phyloP scores from a whole-genome alignment of 2,113 vertebrate genomes.

The Laticauda colubrina region DNA sequence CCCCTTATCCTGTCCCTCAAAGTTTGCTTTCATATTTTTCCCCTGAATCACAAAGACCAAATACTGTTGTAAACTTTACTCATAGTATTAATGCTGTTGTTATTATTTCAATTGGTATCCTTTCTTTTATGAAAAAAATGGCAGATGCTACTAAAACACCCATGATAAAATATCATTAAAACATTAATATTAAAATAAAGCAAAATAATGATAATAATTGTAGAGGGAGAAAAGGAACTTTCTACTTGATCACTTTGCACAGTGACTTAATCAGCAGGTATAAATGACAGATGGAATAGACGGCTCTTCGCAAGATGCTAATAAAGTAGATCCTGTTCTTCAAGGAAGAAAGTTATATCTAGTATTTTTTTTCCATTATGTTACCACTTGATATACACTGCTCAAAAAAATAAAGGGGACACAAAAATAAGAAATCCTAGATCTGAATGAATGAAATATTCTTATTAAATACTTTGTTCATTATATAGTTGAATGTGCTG shows the following conservation, averaged over 20 bases:
- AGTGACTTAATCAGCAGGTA: background rate
- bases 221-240: background rate
- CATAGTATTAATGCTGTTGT: background rate
- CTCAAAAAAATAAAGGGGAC: too few relatives aligned
- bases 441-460: too few relatives aligned
- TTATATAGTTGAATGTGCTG: too few relatives aligned
- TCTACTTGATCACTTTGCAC: background rate
- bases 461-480: too few relatives aligned
- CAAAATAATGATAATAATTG: background rate
- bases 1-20: background rate
- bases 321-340: too few relatives aligned
- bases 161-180: background rate
- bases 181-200: background rate
- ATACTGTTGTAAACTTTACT: background rate
- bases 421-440: too few relatives aligned
- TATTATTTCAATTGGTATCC: background rate
- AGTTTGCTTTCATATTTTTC: background rate
- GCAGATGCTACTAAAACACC: background rate
- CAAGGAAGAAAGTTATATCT: too few relatives aligned
- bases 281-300: background rate
- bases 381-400: too few relatives aligned
- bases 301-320: too few relatives aligned
- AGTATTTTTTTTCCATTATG: too few relatives aligned
- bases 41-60: background rate
- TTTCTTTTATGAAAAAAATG: background rate